phyloP scores from a whole-genome alignment of 2,888 invertebrate genomes.

The Troilus luridus region DNA sequence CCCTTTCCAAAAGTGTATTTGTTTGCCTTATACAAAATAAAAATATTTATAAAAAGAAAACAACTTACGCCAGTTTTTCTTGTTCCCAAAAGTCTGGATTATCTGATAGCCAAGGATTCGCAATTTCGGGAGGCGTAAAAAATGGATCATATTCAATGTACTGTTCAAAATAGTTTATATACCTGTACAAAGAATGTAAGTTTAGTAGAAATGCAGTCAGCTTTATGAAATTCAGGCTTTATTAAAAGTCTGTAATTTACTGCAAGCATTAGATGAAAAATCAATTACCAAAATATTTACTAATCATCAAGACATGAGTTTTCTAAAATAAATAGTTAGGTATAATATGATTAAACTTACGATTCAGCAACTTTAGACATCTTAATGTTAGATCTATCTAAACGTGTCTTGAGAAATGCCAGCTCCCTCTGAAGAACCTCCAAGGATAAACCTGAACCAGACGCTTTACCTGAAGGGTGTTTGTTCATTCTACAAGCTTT shows the following conservation, averaged over 20 bases:
- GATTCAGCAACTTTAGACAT: slow-evolving; percentile 95
- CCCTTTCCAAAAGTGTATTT: no score
- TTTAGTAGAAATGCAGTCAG: neutral
- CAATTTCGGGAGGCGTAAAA: slow-evolving; percentile 91
- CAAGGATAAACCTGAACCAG: slow-evolving; percentile 67
- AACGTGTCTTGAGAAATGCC: slow-evolving; percentile 79
- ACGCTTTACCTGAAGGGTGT: slow-evolving; percentile 69
- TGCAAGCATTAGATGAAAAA: neutral
- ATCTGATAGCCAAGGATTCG: slow-evolving; percentile 98
- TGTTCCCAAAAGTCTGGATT: slow-evolving; percentile 98
- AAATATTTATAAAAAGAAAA: neutral
- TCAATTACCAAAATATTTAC: neutral
- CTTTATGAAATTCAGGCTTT: neutral
- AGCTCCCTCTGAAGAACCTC: slow-evolving; percentile 77
- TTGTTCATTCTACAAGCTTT: slow-evolving; percentile 85
- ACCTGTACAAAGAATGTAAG: slow-evolving; percentile 71
- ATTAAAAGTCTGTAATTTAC: neutral
- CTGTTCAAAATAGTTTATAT: slow-evolving; percentile 93
- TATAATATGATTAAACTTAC: slow-evolving; percentile 74
- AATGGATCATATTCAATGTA: slow-evolving; percentile 97
- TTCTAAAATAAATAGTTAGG: neutral
- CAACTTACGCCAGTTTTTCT: slow-evolving; percentile 87
- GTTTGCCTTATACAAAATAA: neutral
- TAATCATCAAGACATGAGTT: neutral
- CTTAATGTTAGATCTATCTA: slow-evolving; percentile 90